phyloP scores from a whole-genome alignment of 2,888 invertebrate genomes.

The Stenodera caucasica region DNA sequence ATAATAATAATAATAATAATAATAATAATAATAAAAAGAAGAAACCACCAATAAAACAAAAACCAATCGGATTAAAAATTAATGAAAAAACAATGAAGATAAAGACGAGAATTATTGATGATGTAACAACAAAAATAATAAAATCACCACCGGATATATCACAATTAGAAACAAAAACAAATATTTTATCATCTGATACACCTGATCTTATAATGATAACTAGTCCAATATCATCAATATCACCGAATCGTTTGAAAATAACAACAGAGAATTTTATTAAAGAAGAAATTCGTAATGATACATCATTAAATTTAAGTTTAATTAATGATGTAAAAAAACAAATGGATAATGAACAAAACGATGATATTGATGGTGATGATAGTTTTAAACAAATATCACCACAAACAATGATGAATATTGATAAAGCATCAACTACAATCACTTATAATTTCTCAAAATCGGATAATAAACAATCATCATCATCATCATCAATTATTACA shows the following conservation, averaged over 20 bases:
- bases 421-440: slow-evolving; percentile 7
- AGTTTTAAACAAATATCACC: not conserved
- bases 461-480: not conserved
- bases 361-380: not conserved
- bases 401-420: slow-evolving; percentile 9
- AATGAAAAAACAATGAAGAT: slow-evolving; percentile 21
- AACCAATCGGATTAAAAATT: slow-evolving; percentile 53
- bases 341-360: not conserved
- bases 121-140: not conserved
- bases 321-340: not conserved
- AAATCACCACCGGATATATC: slow-evolving; percentile 38
- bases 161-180: slow-evolving; percentile 36
- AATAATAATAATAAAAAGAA: slow-evolving; percentile 32
- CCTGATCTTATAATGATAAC: slow-evolving; percentile 58
- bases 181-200: slow-evolving; percentile 45
- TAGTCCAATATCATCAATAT: slow-evolving; percentile 38
- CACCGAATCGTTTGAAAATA: slow-evolving; percentile 8
- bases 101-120: slow-evolving; percentile 7
- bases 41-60: slow-evolving; percentile 54
- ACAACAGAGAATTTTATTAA: slow-evolving; percentile 38
- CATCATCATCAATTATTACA: slow-evolving; percentile 7
- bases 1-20: too few relatives aligned
- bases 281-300: slow-evolving; percentile 30
- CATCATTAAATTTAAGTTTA: not conserved
- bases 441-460: not conserved